Evolutionary conservation across 2,888 invertebrate genomes (phyloP).

Genomic region (Apantesis nais): DNA sequence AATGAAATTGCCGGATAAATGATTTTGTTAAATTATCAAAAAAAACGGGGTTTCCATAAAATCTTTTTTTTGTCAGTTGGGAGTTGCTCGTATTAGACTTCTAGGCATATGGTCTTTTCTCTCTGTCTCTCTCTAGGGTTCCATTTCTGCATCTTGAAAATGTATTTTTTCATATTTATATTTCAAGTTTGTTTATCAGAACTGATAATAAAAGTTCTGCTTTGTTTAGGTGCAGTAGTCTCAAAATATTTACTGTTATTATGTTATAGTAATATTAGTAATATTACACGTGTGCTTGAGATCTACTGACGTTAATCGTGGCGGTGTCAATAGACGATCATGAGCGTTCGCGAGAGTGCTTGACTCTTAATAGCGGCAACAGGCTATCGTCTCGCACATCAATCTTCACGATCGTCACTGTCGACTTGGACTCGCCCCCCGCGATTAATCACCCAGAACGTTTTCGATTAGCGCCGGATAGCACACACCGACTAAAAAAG

Average conservation of each 20-base stretch:
- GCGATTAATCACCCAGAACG: slow-evolving; percentile 80
- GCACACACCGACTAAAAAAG: slow-evolving; percentile 55
- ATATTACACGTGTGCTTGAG: slow-evolving; percentile 37
- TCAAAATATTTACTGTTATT: too few relatives aligned
- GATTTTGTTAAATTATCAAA: too few relatives aligned
- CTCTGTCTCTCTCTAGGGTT: too few relatives aligned
- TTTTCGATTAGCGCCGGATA: slow-evolving; percentile 81
- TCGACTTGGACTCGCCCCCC: slow-evolving; percentile 71
- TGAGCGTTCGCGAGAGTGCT: slow-evolving; percentile 51
- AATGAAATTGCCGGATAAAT: too few relatives aligned
- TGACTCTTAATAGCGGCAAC: slow-evolving; percentile 65
- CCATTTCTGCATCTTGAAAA: neutral
- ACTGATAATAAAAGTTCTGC: neutral
- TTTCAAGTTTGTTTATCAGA: neutral
- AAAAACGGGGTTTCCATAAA: too few relatives aligned
- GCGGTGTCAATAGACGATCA: slow-evolving; percentile 56
- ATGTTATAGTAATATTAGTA: neutral
- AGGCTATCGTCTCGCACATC: slow-evolving; percentile 63
- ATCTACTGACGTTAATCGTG: slow-evolving; percentile 40
- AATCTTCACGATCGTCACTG: slow-evolving; percentile 79
- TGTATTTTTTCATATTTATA: neutral
- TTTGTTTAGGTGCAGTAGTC: too few relatives aligned
- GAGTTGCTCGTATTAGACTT: too few relatives aligned
- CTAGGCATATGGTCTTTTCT: too few relatives aligned
- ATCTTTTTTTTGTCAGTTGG: too few relatives aligned